Base-by-base conservation (phyloP, 2,113 vertebrate genomes). In the Candoia aspera region DNA sequence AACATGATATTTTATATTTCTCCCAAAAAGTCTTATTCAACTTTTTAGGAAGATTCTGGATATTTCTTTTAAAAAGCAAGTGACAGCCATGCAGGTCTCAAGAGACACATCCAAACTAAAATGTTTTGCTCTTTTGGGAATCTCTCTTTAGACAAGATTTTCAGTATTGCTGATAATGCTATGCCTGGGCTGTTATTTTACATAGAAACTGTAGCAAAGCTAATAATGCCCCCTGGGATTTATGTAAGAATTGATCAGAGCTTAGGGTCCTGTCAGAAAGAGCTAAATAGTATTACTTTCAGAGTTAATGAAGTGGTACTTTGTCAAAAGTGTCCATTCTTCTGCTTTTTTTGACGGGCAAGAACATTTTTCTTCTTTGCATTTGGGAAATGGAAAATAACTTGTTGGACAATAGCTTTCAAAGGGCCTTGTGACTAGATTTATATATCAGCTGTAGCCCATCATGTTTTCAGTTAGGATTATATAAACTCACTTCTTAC, bases 231-330 rank as follows among this genome's bases (percentile, higher is more conserved):
- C 49, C 37, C 24, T 17, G 11, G 42, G 37, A 23, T 83, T 88
- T 84, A 42, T 83, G 54, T 84, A 42, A 83, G 55, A 92, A 88
- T 88, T 88, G 87, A 91, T 91, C 62, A 79, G 33, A n/a, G 64
- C 55, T 83, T 83, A 83, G 55, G 42, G 37, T 92, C 87, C 46
- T 84, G 86, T 49, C 8, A 9, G 42, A 92, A 88, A 88, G 55
- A 84, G 11, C 68, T 84, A 92, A 88, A 59, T 53, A 92, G 23
- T 33, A 42, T 53, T 83, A 92, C 64, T 54, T 88, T 84, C 64
- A 88, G 21, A 59, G 12, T 85, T 86, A 62, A 86, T 91, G 46
- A 91, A 86, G 68, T 60, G 37, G n/a, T 60, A 23, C 49, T 88
- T 88, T 84, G 59, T 88, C 68, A 54, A 87, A 92, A 92, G 6